Evolutionary conservation across 2,797 vertebrate genomes (phyloP).

Genomic region (Labeo calbasu): DNA sequence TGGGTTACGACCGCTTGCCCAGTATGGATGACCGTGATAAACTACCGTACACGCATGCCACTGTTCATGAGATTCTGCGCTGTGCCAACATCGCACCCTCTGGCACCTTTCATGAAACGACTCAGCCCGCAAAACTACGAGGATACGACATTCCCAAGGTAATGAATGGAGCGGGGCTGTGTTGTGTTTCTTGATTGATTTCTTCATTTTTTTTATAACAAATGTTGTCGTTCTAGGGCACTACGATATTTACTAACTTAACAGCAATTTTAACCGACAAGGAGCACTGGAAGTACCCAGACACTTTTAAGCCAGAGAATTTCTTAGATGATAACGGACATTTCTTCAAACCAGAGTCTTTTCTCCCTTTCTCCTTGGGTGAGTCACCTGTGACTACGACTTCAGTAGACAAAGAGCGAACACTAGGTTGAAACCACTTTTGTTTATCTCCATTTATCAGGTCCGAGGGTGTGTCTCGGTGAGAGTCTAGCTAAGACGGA

Average conservation of each 20-base stretch:
- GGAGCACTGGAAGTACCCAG: slow-evolving; percentile 60
- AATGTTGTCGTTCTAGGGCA: slow-evolving; percentile 45
- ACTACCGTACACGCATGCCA: slow-evolving; percentile 53
- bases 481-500: slow-evolving; percentile 57
- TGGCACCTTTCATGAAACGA: slow-evolving; percentile 35
- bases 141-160: slow-evolving; percentile 59
- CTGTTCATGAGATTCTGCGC: slow-evolving; percentile 60
- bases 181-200: not conserved
- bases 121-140: slow-evolving; percentile 35
- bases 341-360: slow-evolving; percentile 52
- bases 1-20: slow-evolving; percentile 56
- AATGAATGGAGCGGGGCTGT: not conserved
- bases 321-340: slow-evolving; percentile 54
- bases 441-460: slow-evolving; percentile 17
- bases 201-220: not conserved
- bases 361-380: slow-evolving; percentile 59
- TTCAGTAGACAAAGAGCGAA: not conserved
- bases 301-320: slow-evolving; percentile 59
- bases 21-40: slow-evolving; percentile 56
- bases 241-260: slow-evolving; percentile 41
- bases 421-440: not conserved
- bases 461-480: slow-evolving; percentile 59
- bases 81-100: slow-evolving; percentile 51
- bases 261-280: slow-evolving; percentile 52
- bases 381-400: not conserved